These are phyloP conservation scores for Oryzaephilus surinamensis DNA, from an alignment of 1,140 invertebrate genomes.

Conservation along the genomic window DNA sequence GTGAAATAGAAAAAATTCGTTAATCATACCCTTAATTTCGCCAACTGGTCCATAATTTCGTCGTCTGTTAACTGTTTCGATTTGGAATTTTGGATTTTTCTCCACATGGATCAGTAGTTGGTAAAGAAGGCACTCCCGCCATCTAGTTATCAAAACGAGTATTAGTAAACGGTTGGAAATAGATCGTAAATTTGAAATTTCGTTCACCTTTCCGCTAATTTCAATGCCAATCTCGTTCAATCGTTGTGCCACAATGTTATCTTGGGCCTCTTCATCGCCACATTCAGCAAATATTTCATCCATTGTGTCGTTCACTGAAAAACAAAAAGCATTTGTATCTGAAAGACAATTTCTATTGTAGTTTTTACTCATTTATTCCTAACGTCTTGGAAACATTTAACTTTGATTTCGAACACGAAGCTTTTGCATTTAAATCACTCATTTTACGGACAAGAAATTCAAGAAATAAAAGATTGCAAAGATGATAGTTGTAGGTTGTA, in stretches of 20 bases:
- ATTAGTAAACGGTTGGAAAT: no score
- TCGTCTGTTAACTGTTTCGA: constrained; percentile 48
- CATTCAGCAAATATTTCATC: constrained; percentile 83
- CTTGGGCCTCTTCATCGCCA: constrained; percentile 81
- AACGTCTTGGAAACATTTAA: no score
- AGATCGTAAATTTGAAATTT: constrained; percentile 45
- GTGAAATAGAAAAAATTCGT: constrained; percentile 5
- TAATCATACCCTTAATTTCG: constrained; percentile 49
- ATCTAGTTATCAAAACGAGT: no score
- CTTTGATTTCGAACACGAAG: no score
- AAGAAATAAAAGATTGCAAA: no score
- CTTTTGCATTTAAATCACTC: no score
- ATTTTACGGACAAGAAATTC: no score
- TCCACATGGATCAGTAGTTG: no score
- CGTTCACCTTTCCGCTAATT: constrained; percentile 69
- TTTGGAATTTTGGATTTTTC: no score
- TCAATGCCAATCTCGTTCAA: constrained; percentile 95
- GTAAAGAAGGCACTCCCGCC: constrained; percentile 44
- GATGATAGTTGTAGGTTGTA: no score
- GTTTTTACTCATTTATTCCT: constrained; percentile 82
- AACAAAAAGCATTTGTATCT: constrained; percentile 10
- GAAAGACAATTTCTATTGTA: neutral
- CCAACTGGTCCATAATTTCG: constrained; percentile 66
- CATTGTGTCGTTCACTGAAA: constrained; percentile 77
- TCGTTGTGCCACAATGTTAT: constrained; percentile 76